phyloP scores from a whole-genome alignment of 2,113 vertebrate genomes.

The Danio rerio region GRCz12tu NC_133198.1:10050501-10051000 shows the following conservation, averaged over 20 bases:
- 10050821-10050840: slow-evolving; percentile 81
- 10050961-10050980: no score
- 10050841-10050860: slow-evolving; percentile 75
- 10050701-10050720: slow-evolving; percentile 84
- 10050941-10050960: slow-evolving; percentile 47
- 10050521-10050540: neutral
- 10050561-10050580: slow-evolving; percentile 25
- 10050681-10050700: slow-evolving; percentile 85
- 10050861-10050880: slow-evolving; percentile 74
- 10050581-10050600: neutral
- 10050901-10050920: slow-evolving; percentile 84
- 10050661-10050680: slow-evolving; percentile 88
- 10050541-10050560: neutral
- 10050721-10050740: slow-evolving; percentile 78
- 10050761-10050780: neutral
- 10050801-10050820: slow-evolving; percentile 64
- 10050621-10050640: slow-evolving; percentile 58
- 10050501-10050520: no score
- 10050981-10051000: no score
- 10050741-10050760: neutral
- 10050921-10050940: slow-evolving; percentile 75
- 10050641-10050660: slow-evolving; percentile 71
- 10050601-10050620: neutral
- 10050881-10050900: slow-evolving; percentile 79
- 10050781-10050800: neutral